Evolutionary conservation across 2,797 vertebrate species (phyloP).

Genomic region (Lycodopsis pacificus): DNA sequence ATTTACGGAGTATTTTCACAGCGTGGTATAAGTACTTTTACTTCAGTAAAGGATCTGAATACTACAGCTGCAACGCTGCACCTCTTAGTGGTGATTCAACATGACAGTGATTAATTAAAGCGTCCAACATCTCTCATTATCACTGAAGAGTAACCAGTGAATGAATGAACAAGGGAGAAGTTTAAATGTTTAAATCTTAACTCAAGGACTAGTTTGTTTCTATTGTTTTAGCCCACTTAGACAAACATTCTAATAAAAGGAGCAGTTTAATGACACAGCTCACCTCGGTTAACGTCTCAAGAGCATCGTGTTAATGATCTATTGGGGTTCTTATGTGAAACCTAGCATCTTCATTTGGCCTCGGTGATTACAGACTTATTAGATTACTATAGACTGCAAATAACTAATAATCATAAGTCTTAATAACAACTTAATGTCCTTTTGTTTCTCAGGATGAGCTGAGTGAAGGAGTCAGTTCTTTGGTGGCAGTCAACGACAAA

Average conservation of each 20-base stretch:
- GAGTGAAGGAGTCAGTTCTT: slow-evolving; percentile 67
- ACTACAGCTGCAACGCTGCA: too few species aligned
- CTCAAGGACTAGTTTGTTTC: too few species aligned
- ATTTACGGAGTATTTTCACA: too few species aligned
- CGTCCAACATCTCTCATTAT: too few species aligned
- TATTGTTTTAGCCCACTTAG: too few species aligned
- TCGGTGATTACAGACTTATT: not conserved
- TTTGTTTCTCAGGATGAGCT: slow-evolving; percentile 75
- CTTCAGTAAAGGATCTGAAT: too few species aligned
- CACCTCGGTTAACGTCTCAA: not conserved
- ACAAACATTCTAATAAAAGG: not conserved
- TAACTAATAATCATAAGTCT: not conserved
- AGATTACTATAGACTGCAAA: not conserved
- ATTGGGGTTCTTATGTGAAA: not conserved
- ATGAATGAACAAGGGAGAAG: too few species aligned
- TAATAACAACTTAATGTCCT: not conserved
- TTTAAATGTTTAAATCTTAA: too few species aligned
- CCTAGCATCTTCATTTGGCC: not conserved
- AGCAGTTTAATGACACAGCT: not conserved
- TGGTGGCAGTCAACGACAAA: slow-evolving; percentile 69
- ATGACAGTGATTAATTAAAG: too few species aligned
- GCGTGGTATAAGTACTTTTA: too few species aligned
- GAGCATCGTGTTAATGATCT: not conserved
- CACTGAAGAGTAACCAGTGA: too few species aligned
- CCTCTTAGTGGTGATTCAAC: too few species aligned